Base-by-base conservation (phyloP, 2,113 vertebrate species). In the Ceyx melanurus region DNA sequence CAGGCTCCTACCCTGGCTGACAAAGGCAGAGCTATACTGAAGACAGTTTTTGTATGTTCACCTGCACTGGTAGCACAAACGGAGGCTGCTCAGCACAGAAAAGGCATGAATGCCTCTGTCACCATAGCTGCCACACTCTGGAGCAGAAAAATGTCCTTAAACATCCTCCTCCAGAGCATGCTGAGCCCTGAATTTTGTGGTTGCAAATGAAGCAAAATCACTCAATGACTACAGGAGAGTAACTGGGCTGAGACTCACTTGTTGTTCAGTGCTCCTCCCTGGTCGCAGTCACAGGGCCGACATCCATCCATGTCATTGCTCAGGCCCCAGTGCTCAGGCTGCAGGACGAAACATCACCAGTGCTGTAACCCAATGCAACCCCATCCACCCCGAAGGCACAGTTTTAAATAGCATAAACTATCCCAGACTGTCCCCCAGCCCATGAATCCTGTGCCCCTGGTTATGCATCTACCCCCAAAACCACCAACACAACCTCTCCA, bases 221-320 rank as follows among this genome's bases (percentile, higher is more conserved):
- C 29, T 33, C 16, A 95, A 82, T 1, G 28, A 62, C 25, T n/a
- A 48, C 23, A 57, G 35, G 40, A 64, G 31, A 22, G 19, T 23
- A 53, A 25, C 17, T 0, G 6, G 71, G 77, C 40, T 88, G 61
- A 70, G 75, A 97, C 98, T 98, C 96, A 99, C 99, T 98, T 98
- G 92, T 99, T 99, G 96, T 98, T 98, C 51, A 99, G 46, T 0
- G 99, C 98, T 87, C 99, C 99, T 35, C 99, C 99, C 18, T 97
- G 91, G 92, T 99, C 99, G 23, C 99, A 99, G 96, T 99, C 99
- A n/a, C 99, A 99, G 0, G 98, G 97, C 87, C 99, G 98, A 95
- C 99, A 99, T 50, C 99, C 99, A 2, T 99, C 99, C 97, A 99
- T 97, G 92, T 99, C 99, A 0, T 99, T 99, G 96, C 99, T 99